Evolutionary conservation across 2,797 vertebrate genomes (phyloP).

Genomic region (Danio aesculapii): DNA sequence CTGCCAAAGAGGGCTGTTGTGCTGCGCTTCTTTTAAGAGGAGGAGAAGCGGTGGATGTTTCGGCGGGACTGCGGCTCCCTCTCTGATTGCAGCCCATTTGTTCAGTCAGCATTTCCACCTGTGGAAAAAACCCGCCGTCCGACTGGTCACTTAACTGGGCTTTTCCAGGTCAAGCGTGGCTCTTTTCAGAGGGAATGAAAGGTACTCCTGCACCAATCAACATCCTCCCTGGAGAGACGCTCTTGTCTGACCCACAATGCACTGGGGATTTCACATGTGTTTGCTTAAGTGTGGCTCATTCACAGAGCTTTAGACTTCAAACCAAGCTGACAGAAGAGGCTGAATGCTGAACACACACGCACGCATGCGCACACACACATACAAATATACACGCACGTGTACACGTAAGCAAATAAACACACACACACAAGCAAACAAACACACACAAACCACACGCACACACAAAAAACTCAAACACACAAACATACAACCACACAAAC

Average conservation of each 20-base stretch:
- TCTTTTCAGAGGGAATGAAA: constrained; percentile 66
- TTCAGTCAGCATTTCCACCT: constrained; percentile 76
- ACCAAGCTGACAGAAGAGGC: background rate
- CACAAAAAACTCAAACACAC: too few species aligned
- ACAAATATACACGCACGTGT: too few species aligned
- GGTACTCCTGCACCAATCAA: constrained; percentile 23
- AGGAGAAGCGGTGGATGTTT: background rate
- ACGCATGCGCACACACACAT: too few species aligned
- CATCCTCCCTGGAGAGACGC: background rate
- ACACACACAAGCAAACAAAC: too few species aligned
- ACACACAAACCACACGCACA: too few species aligned
- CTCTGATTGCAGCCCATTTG: constrained; percentile 66
- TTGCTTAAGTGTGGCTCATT: background rate
- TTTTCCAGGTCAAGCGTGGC: constrained; percentile 78
- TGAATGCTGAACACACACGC: background rate
- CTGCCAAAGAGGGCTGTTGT: constrained; percentile 15
- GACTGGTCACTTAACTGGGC: constrained; percentile 76
- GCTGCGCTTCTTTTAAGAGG: constrained; percentile 7
- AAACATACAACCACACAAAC: too few species aligned
- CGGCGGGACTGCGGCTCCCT: constrained; percentile 25
- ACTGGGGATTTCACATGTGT: background rate
- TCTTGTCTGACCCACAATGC: constrained; percentile 23
- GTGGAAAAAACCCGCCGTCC: constrained; percentile 66
- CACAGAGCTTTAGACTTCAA: constrained; percentile 7
- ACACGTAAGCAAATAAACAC: too few species aligned